Evolutionary conservation across 2,888 invertebrate genomes (phyloP), one percentile per base, ranked within the genome.

Genomic region (Chymomyza fuscimana): DNA sequence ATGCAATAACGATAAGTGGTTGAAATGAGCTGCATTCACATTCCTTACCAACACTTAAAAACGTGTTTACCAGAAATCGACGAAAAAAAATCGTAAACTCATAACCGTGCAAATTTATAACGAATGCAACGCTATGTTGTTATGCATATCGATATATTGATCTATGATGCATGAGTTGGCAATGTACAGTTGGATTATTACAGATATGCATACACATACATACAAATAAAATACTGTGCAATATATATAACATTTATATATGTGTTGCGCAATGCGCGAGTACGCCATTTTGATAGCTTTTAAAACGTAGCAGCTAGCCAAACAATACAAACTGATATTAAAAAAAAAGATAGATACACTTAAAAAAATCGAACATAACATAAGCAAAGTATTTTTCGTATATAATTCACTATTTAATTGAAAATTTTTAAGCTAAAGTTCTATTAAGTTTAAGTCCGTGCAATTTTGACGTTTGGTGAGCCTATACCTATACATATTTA

Each of bases 1-100:
- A n/a, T 61, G 64, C 69, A 69, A 56, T 65, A 65, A 40, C 56
- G 62, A 50, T 65, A 65, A 69, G 65, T 65, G 65, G 32, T 54
- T 62, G 50, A 69, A 65, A 65, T 69, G 65, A 69, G 69, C 65
- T 62, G 32, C 63, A 29, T 12, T 36, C 36, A 32, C 6, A 16
- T 1, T 36, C n/a, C 15, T 25, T 9, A 1, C 15, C n/a, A 5
- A 25, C 59, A 32, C 16, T n/a, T 22, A 12, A n/a, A n/a, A 29
- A 59, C 9, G 32, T 29, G 15, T 59, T 19, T 29, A 15, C 29
- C 29, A 46, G 40, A 46, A 46, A 46, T 12, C 4, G 12, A 25
- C 25, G 40, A 12, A 12, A 46, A 12, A 46, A 46, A 46, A 46
- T 12, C 40, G 3, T 12, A 46, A 46, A 46, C 5, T 46, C 40